Conservation (phyloP, 2,113 vertebrate genomes). For the Okapia johnstoni region DNA sequence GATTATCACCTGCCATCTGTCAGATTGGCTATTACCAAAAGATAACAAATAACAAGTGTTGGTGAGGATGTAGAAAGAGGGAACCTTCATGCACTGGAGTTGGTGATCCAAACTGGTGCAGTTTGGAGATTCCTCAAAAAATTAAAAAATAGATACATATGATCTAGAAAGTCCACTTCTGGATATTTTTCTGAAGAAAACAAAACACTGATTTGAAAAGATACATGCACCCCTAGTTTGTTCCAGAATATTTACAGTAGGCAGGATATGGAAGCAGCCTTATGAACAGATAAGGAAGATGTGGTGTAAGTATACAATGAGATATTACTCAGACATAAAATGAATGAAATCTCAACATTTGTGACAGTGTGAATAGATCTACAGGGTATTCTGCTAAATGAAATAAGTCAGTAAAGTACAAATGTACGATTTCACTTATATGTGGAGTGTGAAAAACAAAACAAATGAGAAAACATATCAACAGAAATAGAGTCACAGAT, state of each 20-base stretch:
- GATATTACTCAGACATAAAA: background rate
- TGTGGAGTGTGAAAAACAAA: background rate
- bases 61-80: background rate
- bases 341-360: background rate
- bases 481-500: background rate
- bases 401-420: background rate
- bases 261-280: background rate
- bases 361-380: background rate
- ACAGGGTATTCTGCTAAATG: background rate
- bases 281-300: background rate
- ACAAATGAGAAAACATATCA: background rate
- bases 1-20: background rate
- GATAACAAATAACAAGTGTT: background rate
- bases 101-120: background rate
- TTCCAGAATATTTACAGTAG: background rate
- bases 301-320: background rate
- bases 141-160: background rate
- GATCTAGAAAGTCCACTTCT: background rate
- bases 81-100: background rate
- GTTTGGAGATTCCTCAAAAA: background rate
- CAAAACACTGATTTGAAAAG: background rate
- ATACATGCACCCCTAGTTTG: background rate
- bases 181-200: background rate
- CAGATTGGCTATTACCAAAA: background rate
- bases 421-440: background rate